phyloP scores from a whole-genome alignment of 2,113 vertebrate species.

The Nettapus auritus region DNA sequence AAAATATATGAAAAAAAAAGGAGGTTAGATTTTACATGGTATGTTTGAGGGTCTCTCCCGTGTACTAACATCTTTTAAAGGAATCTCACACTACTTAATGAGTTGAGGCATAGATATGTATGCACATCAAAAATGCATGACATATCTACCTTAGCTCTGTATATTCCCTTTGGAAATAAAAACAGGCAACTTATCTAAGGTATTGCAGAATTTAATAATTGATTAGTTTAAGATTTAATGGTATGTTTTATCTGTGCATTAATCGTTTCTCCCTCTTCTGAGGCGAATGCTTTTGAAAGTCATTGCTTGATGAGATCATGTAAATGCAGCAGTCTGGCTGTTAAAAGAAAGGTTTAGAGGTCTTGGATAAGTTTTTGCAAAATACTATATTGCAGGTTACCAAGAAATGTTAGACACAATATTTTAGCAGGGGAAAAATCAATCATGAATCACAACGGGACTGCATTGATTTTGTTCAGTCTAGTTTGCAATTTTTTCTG shows the following conservation, averaged over 20 bases:
- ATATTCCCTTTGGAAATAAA: constrained; percentile 45
- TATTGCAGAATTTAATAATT: constrained; percentile 53
- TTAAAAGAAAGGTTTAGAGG: constrained; percentile 35
- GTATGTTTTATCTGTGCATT: constrained; percentile 54
- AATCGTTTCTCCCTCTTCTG: constrained; percentile 26
- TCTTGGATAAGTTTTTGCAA: constrained; percentile 55
- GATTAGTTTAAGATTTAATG: constrained; percentile 62
- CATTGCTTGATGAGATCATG: constrained; percentile 52
- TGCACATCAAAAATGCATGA: constrained; percentile 3
- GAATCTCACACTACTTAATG: neutral
- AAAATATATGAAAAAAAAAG: neutral
- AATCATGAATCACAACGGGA: constrained; percentile 43
- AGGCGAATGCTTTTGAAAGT: constrained; percentile 65
- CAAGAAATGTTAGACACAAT: constrained; percentile 13
- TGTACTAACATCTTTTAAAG: neutral
- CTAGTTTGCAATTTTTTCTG: constrained; percentile 18
- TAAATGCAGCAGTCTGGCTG: constrained; percentile 55
- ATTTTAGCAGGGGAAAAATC: constrained; percentile 46
- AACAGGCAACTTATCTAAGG: neutral
- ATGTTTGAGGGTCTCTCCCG: neutral
- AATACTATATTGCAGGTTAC: neutral
- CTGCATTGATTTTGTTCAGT: constrained; percentile 27
- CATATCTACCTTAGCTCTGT: neutral
- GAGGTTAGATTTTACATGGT: neutral
- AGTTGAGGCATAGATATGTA: neutral